phyloP scores from a whole-genome alignment of 2,113 vertebrate genomes.

The Xyrauchen texanus region DNA sequence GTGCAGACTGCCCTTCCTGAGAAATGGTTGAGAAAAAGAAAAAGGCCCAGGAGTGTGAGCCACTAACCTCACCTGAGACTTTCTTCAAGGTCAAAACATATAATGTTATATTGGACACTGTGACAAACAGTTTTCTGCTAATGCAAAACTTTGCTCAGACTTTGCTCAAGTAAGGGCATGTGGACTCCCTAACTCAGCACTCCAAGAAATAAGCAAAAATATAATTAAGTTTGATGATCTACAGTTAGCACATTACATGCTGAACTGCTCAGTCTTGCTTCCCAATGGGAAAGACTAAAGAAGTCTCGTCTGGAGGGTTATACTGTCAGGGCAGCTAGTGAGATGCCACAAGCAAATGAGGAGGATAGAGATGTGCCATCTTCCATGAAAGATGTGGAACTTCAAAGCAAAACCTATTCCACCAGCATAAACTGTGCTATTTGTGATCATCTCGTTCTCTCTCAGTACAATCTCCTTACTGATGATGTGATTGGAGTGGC shows the following conservation, averaged over 20 bases:
- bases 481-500: too few relatives aligned
- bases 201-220: conserved; percentile 42
- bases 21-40: conserved; percentile 35
- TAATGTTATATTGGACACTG: conserved; percentile 42
- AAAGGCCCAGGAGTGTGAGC: conserved; percentile 37
- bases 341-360: too few relatives aligned
- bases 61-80: not conserved
- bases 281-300: conserved; percentile 30
- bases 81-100: conserved; percentile 29
- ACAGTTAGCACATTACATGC: conserved; percentile 19
- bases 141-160: conserved; percentile 32
- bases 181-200: conserved; percentile 11
- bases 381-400: too few relatives aligned
- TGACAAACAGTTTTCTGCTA: conserved; percentile 29
- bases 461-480: too few relatives aligned
- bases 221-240: conserved; percentile 30
- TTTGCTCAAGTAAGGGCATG: conserved; percentile 24
- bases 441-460: too few relatives aligned
- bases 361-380: too few relatives aligned
- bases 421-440: too few relatives aligned
- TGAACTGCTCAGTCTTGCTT: conserved; percentile 16
- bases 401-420: too few relatives aligned
- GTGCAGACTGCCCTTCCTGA: conserved; percentile 10
- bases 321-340: too few relatives aligned
- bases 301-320: not conserved